A percentile compares a stretch with the other conserved stretches of the same genome.
These are phyloP conservation scores for Hydrocynus forskahlii DNA, from an alignment of 2,797 vertebrate genomes.

Conservation along the genomic window DNA sequence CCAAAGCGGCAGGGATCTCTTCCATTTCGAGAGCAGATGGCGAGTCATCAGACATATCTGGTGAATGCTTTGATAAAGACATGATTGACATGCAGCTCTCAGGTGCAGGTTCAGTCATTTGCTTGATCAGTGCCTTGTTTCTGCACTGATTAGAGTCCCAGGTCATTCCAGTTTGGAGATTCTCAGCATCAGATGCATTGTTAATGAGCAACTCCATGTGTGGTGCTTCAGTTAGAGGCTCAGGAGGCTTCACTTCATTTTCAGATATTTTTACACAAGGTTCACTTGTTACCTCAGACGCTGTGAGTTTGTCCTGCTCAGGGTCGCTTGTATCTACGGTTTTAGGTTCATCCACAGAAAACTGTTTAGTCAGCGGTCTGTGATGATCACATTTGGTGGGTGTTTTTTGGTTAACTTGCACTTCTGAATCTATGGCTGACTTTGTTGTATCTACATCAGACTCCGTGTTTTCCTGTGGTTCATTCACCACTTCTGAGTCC, in stretches of 20 bases:
- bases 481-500: background rate
- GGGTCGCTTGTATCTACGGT: conserved; percentile 24
- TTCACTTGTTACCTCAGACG: conserved; percentile 31
- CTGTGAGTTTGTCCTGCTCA: conserved; percentile 35
- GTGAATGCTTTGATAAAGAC: conserved; percentile 72
- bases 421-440: background rate
- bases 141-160: conserved; percentile 64
- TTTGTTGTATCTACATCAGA: background rate
- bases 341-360: conserved; percentile 39
- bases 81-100: conserved; percentile 70
- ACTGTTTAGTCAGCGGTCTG: conserved; percentile 40
- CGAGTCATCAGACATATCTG: conserved; percentile 82
- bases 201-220: conserved; percentile 38
- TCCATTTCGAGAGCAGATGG: conserved; percentile 85
- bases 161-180: conserved; percentile 57
- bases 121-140: conserved; percentile 72
- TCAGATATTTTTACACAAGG: conserved; percentile 28
- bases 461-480: conserved; percentile 1
- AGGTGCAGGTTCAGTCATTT: conserved; percentile 74
- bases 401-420: background rate
- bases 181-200: conserved; percentile 2
- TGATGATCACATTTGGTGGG: conserved; percentile 30
- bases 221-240: conserved; percentile 52
- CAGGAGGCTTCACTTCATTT: conserved; percentile 46
- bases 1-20: conserved; percentile 78